Evolutionary conservation across 2,113 vertebrate genomes (phyloP).

Genomic region (Anhinga anhinga): DNA sequence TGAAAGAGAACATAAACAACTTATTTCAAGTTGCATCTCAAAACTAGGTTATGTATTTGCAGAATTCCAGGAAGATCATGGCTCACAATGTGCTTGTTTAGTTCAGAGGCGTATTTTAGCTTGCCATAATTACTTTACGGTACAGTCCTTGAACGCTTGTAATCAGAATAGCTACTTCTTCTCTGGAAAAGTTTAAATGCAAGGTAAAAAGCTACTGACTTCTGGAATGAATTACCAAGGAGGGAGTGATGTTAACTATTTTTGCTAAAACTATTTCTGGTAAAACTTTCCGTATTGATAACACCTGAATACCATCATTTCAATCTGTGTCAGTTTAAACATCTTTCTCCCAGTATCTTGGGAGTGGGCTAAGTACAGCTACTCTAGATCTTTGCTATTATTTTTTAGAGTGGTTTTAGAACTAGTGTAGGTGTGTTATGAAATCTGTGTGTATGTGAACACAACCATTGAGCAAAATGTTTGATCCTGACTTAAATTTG

Average conservation of each 20-base stretch:
- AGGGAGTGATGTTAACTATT: background rate
- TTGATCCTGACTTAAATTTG: background rate
- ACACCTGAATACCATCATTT: background rate
- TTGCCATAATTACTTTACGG: background rate
- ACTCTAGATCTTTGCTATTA: background rate
- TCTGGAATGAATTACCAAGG: background rate
- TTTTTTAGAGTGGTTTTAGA: background rate
- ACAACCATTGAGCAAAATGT: background rate
- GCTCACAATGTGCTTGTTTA: background rate
- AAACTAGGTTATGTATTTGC: background rate
- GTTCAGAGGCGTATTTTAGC: background rate
- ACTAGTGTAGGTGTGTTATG: too few species aligned
- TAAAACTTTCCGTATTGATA: background rate
- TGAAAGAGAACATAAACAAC: background rate
- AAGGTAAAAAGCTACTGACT: background rate
- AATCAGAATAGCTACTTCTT: background rate
- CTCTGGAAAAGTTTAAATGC: background rate
- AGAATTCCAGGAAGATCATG: background rate
- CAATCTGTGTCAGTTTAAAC: background rate
- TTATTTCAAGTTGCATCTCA: background rate
- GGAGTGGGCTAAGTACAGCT: background rate
- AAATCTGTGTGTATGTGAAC: background rate
- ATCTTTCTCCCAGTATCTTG: background rate
- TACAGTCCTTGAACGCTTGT: background rate
- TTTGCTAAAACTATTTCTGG: background rate